Percentiles rank a stretch among this genome's conserved stretches.
Conservation (phyloP, 92 coral and sea anemone genomes). For the Umimayanthus chanpuru region DNA sequence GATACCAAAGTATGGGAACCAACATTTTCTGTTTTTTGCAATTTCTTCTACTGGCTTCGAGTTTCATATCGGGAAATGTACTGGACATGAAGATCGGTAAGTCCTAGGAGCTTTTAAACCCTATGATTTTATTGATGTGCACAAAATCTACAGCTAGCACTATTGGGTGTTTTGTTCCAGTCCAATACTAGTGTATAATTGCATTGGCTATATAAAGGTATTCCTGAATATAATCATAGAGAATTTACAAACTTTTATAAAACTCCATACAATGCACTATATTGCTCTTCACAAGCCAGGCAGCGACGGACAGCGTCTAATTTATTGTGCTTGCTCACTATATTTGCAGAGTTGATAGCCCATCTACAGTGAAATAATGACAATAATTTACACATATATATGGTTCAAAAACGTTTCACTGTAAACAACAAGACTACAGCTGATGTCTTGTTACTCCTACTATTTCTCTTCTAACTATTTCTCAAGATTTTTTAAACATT, state of each 20-base stretch:
- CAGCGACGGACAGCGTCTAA: not conserved
- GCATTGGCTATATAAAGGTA: not conserved
- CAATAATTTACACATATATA: too few relatives aligned
- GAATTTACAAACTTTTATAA: not conserved
- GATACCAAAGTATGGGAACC: not conserved
- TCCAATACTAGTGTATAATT: not conserved
- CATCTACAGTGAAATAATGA: not conserved
- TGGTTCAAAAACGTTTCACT: not conserved
- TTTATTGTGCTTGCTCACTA: too few relatives aligned
- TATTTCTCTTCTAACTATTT: too few relatives aligned
- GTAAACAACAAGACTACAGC: too few relatives aligned
- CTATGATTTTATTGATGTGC: not conserved
- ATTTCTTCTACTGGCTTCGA: not conserved
- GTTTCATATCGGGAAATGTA: not conserved
- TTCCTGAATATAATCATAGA: too few relatives aligned
- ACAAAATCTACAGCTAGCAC: not conserved
- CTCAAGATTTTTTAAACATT: not conserved
- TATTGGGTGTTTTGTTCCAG: not conserved
- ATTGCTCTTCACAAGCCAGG: not conserved
- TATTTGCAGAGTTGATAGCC: not conserved
- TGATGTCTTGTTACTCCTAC: too few relatives aligned
- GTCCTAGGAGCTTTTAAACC: not conserved
- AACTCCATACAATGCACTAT: not conserved
- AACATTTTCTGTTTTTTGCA: not conserved
- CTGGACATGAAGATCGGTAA: constrained; percentile 29